These are phyloP conservation scores for Mesocricetus auratus DNA, from an alignment of 2,113 vertebrate species.

Conservation along the genomic window DNA sequence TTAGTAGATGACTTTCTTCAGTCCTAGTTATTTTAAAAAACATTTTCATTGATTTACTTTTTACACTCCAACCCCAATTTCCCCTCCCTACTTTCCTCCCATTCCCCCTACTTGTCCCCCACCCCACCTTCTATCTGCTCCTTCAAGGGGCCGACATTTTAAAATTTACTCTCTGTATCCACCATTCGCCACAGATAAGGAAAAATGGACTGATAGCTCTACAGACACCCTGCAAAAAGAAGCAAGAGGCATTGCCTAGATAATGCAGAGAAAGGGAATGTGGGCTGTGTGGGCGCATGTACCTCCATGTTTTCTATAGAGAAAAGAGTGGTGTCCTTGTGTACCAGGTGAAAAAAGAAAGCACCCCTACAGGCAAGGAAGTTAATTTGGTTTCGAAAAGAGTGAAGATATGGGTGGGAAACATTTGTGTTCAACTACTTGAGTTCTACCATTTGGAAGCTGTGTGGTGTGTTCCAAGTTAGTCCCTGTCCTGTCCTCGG, in stretches of 20 bases:
- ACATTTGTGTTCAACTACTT: not conserved
- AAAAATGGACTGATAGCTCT: not conserved
- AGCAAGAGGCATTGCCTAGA: not conserved
- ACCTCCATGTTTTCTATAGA: not conserved
- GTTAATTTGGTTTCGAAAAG: not conserved
- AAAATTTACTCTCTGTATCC: not conserved
- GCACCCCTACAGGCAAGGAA: too few species aligned
- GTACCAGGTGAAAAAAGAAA: not conserved
- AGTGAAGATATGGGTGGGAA: not conserved
- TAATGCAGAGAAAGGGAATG: not conserved
- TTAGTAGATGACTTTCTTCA: not conserved
- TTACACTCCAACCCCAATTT: too few species aligned
- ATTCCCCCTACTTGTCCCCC: too few species aligned
- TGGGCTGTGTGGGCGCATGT: fast-evolving
- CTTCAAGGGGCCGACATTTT: not conserved
- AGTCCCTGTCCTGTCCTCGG: not conserved
- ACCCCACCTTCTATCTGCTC: too few species aligned
- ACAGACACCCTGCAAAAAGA: not conserved
- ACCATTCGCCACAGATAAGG: not conserved
- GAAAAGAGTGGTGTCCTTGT: not conserved
- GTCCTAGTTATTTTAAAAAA: too few species aligned
- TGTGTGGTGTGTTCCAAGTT: not conserved
- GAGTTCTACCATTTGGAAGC: not conserved
- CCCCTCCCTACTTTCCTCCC: too few species aligned
- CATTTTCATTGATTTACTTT: too few species aligned